A percentile compares a stretch with the other conserved stretches of the same genome.
These are phyloP conservation scores for Poeciliopsis infans DNA, from an alignment of 2,797 vertebrate species.

Conservation along the genomic window DNA sequence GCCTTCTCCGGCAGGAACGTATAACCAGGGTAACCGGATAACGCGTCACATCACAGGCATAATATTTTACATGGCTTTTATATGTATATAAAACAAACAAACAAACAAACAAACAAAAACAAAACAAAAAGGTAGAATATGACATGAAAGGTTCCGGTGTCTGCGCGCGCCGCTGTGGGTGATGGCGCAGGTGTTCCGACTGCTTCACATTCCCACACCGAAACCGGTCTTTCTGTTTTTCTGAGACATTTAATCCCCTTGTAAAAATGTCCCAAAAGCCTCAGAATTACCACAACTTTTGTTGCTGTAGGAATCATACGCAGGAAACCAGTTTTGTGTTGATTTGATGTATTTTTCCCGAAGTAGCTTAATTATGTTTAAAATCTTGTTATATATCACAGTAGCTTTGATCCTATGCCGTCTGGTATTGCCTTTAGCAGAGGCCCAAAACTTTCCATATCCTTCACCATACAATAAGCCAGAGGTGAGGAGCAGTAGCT, in stretches of 20 bases:
- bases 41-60: not conserved
- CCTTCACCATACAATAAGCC: not conserved
- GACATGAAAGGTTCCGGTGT: not conserved
- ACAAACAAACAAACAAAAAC: too few species aligned
- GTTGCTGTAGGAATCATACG: not conserved
- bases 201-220: not conserved
- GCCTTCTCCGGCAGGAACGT: not conserved
- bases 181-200: slow-evolving; percentile 1
- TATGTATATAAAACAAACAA: too few species aligned
- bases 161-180: not conserved
- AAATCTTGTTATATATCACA: not conserved
- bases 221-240: not conserved
- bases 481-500: too few species aligned
- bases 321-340: not conserved
- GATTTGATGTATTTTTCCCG: not conserved
- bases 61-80: slow-evolving; percentile 13
- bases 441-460: not conserved
- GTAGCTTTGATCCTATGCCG: not conserved
- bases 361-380: not conserved
- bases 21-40: not conserved
- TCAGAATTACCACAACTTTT: not conserved
- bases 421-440: not conserved
- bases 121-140: not conserved
- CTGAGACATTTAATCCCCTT: not conserved
- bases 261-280: not conserved